These are phyloP conservation scores for Eilema depressum DNA, from an alignment of 2,888 invertebrate genomes.

Conservation along the genomic window DNA sequence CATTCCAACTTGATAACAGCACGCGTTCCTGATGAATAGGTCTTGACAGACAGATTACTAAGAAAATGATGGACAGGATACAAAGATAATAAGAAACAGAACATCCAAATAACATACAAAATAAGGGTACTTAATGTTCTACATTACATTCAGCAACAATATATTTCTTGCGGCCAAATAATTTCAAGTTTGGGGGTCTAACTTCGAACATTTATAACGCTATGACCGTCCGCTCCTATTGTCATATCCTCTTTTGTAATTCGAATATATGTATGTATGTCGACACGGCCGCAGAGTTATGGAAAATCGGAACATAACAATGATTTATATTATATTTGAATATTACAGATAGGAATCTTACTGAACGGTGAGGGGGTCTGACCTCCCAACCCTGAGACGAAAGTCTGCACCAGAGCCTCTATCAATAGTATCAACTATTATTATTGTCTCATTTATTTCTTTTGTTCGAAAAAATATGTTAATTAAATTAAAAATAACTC, in stretches of 20 bases:
- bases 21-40: too few relatives aligned
- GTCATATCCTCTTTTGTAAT: conserved; percentile 17
- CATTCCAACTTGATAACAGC: too few relatives aligned
- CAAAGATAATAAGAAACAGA: neutral
- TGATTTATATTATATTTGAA: neutral
- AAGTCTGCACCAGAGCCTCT: neutral
- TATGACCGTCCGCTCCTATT: conserved; percentile 17
- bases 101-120: neutral
- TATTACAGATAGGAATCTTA: neutral
- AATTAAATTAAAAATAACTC: too few relatives aligned
- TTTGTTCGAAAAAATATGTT: too few relatives aligned
- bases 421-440: too few relatives aligned
- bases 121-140: neutral
- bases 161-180: conserved; percentile 2
- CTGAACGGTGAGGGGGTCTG: neutral
- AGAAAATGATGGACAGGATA: too few relatives aligned
- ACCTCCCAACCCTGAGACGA: neutral
- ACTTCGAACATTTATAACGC: conserved; percentile 8
- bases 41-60: too few relatives aligned
- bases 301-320: conserved; percentile 5
- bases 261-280: conserved; percentile 10
- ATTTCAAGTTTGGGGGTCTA: conserved; percentile 11
- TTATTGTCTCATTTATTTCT: too few relatives aligned
- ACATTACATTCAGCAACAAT: conserved; percentile 9
- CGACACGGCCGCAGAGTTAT: conserved; percentile 3